Percentiles rank a stretch among this genome's conserved stretches.
These are phyloP conservation scores for Meloidogyne chitwoodi DNA, from an alignment of 1,140 invertebrate genomes.

Conservation along the genomic window DNA sequence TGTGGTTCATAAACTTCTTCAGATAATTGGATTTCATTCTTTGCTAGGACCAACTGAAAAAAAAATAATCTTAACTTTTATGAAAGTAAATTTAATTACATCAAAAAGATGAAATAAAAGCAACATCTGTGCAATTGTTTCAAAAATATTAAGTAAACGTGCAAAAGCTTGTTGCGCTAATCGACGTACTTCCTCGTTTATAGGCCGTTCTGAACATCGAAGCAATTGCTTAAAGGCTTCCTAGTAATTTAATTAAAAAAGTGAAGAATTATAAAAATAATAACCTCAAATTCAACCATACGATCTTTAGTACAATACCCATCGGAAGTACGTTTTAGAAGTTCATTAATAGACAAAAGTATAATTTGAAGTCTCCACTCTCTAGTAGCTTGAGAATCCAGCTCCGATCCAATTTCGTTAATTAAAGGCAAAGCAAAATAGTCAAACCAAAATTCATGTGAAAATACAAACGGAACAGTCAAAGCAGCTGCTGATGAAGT, in stretches of 20 bases:
- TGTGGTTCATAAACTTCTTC: slow-evolving; percentile 31
- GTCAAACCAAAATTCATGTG: slow-evolving; percentile 7
- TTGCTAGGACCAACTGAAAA: not conserved
- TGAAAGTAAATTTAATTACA: not conserved
- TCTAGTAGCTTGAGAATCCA: not conserved
- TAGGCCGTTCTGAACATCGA: not conserved
- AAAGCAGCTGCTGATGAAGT: not conserved
- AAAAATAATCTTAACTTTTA: not conserved
- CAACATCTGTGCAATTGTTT: slow-evolving; percentile 30
- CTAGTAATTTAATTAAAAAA: slow-evolving; percentile 22
- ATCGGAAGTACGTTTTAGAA: not conserved
- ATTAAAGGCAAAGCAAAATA: not conserved
- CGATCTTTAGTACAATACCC: not conserved
- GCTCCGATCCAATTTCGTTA: not conserved
- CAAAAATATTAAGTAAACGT: slow-evolving; percentile 17
- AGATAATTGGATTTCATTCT: slow-evolving; percentile 3
- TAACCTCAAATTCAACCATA: not conserved
- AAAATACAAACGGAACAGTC: not conserved
- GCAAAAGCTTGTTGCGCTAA: slow-evolving; percentile 6
- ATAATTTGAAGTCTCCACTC: not conserved
- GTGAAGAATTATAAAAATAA: not conserved
- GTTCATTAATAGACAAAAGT: not conserved
- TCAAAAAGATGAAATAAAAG: slow-evolving; percentile 37
- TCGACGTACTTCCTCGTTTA: not conserved
- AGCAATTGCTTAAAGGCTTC: slow-evolving; percentile 1